Percentiles rank a stretch among this genome's conserved stretches.
Conservation (phyloP, 2,888 invertebrate genomes). For the Limnephilus auricula region DNA sequence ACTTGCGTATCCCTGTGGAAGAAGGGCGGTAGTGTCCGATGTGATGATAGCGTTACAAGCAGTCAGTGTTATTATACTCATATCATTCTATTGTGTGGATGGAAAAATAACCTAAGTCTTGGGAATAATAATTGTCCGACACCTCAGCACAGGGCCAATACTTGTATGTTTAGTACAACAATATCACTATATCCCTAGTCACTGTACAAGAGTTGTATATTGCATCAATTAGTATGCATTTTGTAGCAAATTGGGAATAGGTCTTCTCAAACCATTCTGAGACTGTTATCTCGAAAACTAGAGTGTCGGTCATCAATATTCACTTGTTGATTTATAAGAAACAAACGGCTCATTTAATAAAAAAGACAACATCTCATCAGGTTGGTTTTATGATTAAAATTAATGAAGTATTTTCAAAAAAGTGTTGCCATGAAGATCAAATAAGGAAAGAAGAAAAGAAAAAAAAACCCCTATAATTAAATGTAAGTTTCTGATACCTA, state of each 20-base stretch:
- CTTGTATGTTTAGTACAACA: neutral
- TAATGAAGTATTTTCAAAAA: neutral
- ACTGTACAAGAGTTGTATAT: neutral
- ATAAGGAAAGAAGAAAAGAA: neutral
- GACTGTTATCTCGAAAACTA: no score
- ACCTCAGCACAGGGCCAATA: neutral
- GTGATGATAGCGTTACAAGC: slow-evolving; percentile 20
- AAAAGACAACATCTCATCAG: no score
- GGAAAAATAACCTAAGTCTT: neutral
- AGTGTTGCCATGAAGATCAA: neutral
- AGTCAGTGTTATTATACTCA: neutral
- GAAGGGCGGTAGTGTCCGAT: neutral
- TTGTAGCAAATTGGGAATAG: neutral
- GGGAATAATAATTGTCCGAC: neutral
- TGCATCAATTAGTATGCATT: neutral
- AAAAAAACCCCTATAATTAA: neutral
- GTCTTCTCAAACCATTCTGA: no score
- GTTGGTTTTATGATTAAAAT: no score
- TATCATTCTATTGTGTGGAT: neutral
- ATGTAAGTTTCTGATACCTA: neutral
- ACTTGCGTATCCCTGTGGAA: no score
- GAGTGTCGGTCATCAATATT: neutral
- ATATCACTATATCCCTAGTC: no score
- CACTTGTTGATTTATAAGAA: no score
- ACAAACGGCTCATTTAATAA: no score